These are phyloP conservation scores for Hycleus cichorii DNA, from an alignment of 1,140 invertebrate genomes.

Conservation along the genomic window DNA sequence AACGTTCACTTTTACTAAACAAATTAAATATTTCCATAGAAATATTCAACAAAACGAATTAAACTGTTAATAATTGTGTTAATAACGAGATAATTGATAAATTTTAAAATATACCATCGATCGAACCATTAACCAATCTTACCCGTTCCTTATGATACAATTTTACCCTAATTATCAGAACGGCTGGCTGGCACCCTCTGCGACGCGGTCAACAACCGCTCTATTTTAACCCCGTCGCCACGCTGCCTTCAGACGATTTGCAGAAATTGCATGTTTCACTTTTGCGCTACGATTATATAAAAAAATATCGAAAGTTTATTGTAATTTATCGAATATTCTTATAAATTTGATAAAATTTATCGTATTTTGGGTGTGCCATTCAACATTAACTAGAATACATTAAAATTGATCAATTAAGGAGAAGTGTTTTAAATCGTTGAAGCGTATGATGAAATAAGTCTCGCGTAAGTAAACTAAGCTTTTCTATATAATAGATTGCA, in stretches of 20 bases:
- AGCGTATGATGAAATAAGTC: slow-evolving; percentile 15
- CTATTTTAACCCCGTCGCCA: too few species aligned
- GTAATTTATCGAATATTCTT: too few species aligned
- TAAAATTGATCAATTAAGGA: slow-evolving; percentile 14
- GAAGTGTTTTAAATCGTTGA: slow-evolving; percentile 13
- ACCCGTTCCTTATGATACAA: slow-evolving; percentile 7
- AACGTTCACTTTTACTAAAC: slow-evolving; percentile 22
- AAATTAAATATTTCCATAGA: slow-evolving; percentile 22
- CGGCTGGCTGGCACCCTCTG: too few species aligned
- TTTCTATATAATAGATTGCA: slow-evolving; percentile 13
- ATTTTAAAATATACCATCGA: slow-evolving; percentile 1
- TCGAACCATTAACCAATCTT: slow-evolving; percentile 10
- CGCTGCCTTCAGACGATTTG: too few species aligned
- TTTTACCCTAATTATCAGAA: slow-evolving; percentile 3
- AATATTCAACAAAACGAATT: too few species aligned
- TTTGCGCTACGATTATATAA: too few species aligned
- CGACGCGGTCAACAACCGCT: too few species aligned
- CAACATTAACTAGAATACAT: slow-evolving; percentile 9
- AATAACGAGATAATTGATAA: too few species aligned
- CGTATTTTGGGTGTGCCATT: background rate
- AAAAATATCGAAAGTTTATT: too few species aligned
- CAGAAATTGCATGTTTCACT: too few species aligned
- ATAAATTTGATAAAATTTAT: too few species aligned
- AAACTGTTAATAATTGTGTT: too few species aligned
- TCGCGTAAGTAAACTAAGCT: slow-evolving; percentile 14